Evolutionary conservation across 2,888 invertebrate species (phyloP), one percentile per base, ranked within the genome.

Genomic region (Perizoma flavofasciatum): DNA sequence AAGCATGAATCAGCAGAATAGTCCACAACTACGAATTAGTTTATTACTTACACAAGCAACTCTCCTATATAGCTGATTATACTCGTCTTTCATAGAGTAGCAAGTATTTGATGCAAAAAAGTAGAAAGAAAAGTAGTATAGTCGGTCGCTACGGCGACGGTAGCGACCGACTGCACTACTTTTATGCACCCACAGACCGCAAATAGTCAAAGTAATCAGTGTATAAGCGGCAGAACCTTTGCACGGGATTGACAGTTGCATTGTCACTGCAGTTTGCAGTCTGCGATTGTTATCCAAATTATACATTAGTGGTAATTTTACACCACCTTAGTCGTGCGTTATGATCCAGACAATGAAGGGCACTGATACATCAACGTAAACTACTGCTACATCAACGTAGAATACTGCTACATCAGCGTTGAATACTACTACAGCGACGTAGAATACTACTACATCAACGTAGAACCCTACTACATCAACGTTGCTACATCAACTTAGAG

Each of bases 41-140:
- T 67, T 65, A 65, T 63, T 65, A 65, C 63, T 65, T 61, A 65
- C 55, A 66, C 65, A 66, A 61, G 55, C 56, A 57, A 59, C 63
- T 56, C 65, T 66, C 53, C 56, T 66, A 53, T 54, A 50, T 46
- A 68, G 60, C 61, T 65, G 69, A 22, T 22, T 22, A 22, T 22
- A 55, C 63, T 61, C 45, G 34, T 41, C 49, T 49, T 51, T 34
- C 22, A 35, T n/a, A n/a, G 37, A 52, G 4, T 11, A 44, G 7
- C 22, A 44, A 44, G 7, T 44, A 6, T 22, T 22, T 22, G 3
- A 22, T 22, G 22, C 22, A 22, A 22, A 22, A n/a, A n/a, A n/a
- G n/a, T n/a, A n/a, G n/a, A n/a, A 2, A 22, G 22, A 22, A 22
- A 22, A 22, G 22, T 22, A 22, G 22, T 22, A n/a, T n/a, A n/a